Base-by-base conservation (phyloP, 2,113 vertebrate genomes). In the Cisticola juncidis region DNA sequence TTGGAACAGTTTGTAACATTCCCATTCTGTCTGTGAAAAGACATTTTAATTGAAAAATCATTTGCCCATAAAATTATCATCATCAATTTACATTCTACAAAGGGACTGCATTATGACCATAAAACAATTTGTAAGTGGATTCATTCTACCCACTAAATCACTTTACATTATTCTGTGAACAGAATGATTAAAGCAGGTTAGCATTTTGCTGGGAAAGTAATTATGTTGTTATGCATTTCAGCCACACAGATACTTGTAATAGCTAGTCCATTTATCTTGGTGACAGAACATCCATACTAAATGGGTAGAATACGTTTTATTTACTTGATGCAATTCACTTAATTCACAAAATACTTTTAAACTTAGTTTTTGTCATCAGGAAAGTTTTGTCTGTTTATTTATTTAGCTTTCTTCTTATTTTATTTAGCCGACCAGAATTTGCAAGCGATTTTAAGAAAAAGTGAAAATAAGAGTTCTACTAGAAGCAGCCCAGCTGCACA, bases 1-100 rank as follows among this genome's bases (percentile, higher is more conserved):
- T 61, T 29, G 87, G 90, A 97, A 95, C 90, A 79, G 92, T 97
- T 97, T 96, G 82, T 95, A 97, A 96, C 84, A 68, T 93, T 97
- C 89, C 76, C 60, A 94, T 95, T 97, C 95, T 92, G 90, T 96
- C 96, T 84, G 57, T 71, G 93, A 96, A 97, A 97, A 97, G 95
- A 97, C 95, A 94, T 96, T 98, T 98, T 98, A 98, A 98, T 98
- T 98, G 97, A 98, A 98, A 98, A 98, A 98, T 97, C 96, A 97
- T 98, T 98, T 98, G 95, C 97, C 97, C 98, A 97, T 98, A 97
- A 97, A 98, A 98, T 98, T 96, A 97, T 97, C 89, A 96, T 97
- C 97, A 97, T 98, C 97, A 97, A 95, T 97, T 98, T 94, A 95
- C 89, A 96, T 97, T 97, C 95, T 95, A 97, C 93, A 95, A 96